Evolutionary conservation across 1,140 invertebrate species (phyloP), one percentile per base, ranked within the genome.

Genomic region (Papilio machaon): DNA sequence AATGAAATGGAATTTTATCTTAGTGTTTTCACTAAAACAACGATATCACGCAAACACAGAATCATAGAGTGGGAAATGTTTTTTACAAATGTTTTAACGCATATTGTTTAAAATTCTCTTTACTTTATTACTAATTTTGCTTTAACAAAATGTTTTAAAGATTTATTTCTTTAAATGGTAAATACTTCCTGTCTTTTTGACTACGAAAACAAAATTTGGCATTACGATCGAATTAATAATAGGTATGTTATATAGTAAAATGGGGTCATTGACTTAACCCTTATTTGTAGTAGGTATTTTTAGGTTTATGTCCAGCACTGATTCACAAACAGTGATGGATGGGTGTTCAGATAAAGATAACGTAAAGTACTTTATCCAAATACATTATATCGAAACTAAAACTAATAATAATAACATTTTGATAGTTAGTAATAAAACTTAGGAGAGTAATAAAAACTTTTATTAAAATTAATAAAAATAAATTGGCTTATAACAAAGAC

Each of bases 1-100:
- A 91, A 91, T 90, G 83, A 83, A 88, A 82, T 70, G 64, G 64
- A 38, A 11, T 70, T 70, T 70, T 70, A 70, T 70, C 82, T 85
- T 91, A 43, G 77, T 85, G 87, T 86, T 87, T 84, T 75, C 83
- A 86, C 85, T 85, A 85, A 81, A 84, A 80, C 73, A 64, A 73
- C 52, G 67, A 81, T 81, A 70, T 19, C 13, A 52, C 46, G n/a
- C 46, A 47, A 49, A 46, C 43, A 52, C 23, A n/a, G 49, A 52
- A 74, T 74, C 43, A 74, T 76, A 52, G 47, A 70, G 30, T 70
- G 30, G 30, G 35, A 38, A 70, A 70, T 70, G 13, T 35, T 35
- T 35, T 10, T 35, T 38, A 70, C 5, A 35, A 35, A 70, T 70
- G 23, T 70, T 70, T 38, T 70, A 35, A 70, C 38, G 30, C 30